These are phyloP conservation scores for Syrmaticus mikado DNA, from an alignment of 2,113 vertebrate species.

Conservation along the genomic window DNA sequence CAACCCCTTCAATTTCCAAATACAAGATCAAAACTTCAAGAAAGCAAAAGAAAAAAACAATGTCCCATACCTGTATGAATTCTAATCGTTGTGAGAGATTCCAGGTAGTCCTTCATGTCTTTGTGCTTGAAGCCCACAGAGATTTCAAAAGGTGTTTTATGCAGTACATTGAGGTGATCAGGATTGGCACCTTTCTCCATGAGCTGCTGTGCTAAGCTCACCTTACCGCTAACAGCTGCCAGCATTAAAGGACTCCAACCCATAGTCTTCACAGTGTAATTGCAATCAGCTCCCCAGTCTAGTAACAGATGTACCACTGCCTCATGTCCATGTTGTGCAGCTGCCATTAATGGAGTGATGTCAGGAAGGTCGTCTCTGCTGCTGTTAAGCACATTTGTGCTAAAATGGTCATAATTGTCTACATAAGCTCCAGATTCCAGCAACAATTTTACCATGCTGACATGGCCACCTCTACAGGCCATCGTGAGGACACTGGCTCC, in stretches of 20 bases:
- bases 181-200: constrained; percentile 91
- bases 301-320: constrained; percentile 84
- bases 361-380: constrained; percentile 83
- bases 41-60: neutral
- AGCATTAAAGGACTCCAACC: constrained; percentile 96
- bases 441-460: constrained; percentile 88
- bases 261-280: constrained; percentile 82
- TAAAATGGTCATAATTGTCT: constrained; percentile 86
- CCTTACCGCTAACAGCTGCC: constrained; percentile 86
- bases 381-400: constrained; percentile 73
- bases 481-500: constrained; percentile 93
- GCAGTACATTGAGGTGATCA: constrained; percentile 87
- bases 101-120: constrained; percentile 90
- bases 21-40: neutral
- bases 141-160: constrained; percentile 93
- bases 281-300: constrained; percentile 93
- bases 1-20: neutral
- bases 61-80: constrained; percentile 88
- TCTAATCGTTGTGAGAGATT: constrained; percentile 90
- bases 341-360: constrained; percentile 89
- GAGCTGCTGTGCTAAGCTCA: constrained; percentile 88
- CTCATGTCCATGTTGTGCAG: constrained; percentile 91
- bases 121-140: constrained; percentile 89
- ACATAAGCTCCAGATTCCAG: constrained; percentile 90
- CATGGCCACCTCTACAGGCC: constrained; percentile 91